Conservation (phyloP, 2,888 invertebrate species). For the Subacronicta megacephala region DNA sequence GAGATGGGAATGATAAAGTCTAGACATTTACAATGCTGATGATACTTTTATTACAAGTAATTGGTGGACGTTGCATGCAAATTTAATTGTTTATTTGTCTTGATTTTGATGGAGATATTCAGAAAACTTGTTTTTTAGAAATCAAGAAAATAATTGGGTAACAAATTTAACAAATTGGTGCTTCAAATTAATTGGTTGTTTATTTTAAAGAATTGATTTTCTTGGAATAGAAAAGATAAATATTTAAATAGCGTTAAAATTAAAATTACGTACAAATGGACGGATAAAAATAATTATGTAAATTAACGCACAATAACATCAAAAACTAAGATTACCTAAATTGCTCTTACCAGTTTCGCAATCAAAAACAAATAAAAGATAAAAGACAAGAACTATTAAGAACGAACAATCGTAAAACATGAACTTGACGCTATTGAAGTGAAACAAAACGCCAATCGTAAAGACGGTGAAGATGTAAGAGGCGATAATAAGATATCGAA, state of each 20-base stretch:
- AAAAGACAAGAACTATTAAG: conserved; percentile 50
- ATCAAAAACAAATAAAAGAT: conserved; percentile 45
- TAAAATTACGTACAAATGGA: conserved; percentile 13
- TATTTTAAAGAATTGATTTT: not conserved
- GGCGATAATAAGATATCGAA: conserved; percentile 83
- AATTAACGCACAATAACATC: conserved; percentile 24
- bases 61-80: conserved; percentile 40
- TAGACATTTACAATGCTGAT: conserved; percentile 63
- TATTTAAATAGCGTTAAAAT: conserved; percentile 9
- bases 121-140: not conserved
- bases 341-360: conserved; percentile 22
- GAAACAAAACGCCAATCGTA: conserved; percentile 68
- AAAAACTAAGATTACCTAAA: conserved; percentile 23
- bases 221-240: not conserved
- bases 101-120: conserved; percentile 8
- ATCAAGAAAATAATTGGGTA: conserved; percentile 2
- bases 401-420: conserved; percentile 59
- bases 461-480: conserved; percentile 79
- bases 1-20: conserved; percentile 70
- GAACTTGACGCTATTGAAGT: conserved; percentile 61
- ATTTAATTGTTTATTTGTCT: conserved; percentile 33
- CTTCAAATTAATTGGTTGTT: not conserved
- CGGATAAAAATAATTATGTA: conserved; percentile 29
- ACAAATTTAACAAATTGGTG: not conserved
- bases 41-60: conserved; percentile 55